These are phyloP conservation scores for Acanthornis magna DNA, from an alignment of 2,797 vertebrate species.

Conservation along the genomic window DNA sequence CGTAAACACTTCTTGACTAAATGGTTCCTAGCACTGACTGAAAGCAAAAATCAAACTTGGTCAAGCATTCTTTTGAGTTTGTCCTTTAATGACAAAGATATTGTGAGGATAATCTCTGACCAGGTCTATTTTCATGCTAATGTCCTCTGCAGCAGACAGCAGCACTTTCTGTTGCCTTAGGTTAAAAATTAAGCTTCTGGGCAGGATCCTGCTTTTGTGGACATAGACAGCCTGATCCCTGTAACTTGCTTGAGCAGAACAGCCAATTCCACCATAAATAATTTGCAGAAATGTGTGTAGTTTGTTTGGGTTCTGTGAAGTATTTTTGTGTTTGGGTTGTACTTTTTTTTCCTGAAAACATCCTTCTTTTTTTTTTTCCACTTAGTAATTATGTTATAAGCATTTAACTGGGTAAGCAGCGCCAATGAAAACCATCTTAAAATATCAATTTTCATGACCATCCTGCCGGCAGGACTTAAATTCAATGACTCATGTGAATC, in stretches of 20 bases:
- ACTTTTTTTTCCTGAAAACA: neutral
- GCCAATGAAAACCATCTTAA: slow-evolving; percentile 50
- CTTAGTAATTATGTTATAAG: neutral
- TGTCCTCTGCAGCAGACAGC: neutral
- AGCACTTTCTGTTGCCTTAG: neutral
- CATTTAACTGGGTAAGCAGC: slow-evolving; percentile 3
- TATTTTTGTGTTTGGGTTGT: slow-evolving; percentile 9
- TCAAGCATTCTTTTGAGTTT: neutral
- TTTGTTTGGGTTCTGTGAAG: slow-evolving; percentile 18
- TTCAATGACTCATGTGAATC: slow-evolving; percentile 53
- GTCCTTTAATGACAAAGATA: neutral
- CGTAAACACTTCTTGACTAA: neutral
- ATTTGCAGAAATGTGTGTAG: neutral
- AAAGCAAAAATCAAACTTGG: neutral
- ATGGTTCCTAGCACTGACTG: neutral
- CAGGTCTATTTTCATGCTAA: neutral
- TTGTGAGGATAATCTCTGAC: neutral
- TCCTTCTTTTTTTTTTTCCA: neutral
- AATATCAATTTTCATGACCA: slow-evolving; percentile 14
- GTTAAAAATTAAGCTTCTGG: neutral
- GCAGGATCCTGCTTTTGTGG: neutral
- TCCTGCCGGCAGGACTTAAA: slow-evolving; percentile 15
- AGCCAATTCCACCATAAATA: neutral
- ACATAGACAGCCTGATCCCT: neutral
- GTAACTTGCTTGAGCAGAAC: neutral